These are phyloP conservation scores for Arrhopalites spinosus DNA, from an alignment of 2,888 invertebrate genomes.

Conservation along the genomic window DNA sequence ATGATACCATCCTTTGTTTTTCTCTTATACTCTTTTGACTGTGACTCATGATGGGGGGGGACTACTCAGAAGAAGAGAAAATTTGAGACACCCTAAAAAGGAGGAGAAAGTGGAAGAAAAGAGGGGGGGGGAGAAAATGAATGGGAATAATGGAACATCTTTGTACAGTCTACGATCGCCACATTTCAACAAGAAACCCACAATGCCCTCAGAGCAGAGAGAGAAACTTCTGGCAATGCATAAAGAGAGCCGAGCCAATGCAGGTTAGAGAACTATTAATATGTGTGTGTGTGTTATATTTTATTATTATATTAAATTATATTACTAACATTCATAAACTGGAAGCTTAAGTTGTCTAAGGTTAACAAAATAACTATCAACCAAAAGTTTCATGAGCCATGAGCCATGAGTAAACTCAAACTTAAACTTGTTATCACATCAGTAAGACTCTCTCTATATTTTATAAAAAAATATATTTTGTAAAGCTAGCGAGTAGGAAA, in stretches of 20 bases:
- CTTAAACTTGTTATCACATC: neutral
- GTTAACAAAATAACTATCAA: too few relatives aligned
- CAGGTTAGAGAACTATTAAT: constrained; percentile 34
- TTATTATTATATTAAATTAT: neutral
- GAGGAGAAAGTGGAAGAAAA: neutral
- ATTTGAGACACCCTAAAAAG: neutral
- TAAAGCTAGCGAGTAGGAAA: too few relatives aligned
- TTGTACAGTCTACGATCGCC: constrained; percentile 38
- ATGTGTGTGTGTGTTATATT: neutral
- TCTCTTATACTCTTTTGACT: too few relatives aligned
- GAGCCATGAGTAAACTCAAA: neutral
- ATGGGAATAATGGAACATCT: constrained; percentile 39
- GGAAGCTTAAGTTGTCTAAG: too few relatives aligned
- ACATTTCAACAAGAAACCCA: constrained; percentile 45
- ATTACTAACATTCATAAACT: neutral
- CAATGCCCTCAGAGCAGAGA: constrained; percentile 45
- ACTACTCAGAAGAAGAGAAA: constrained; percentile 1
- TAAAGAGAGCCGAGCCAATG: constrained; percentile 44
- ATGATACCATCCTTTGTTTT: too few relatives aligned
- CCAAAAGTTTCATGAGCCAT: neutral
- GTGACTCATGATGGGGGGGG: too few relatives aligned
- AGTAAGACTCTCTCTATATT: too few relatives aligned
- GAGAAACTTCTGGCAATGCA: constrained; percentile 47
- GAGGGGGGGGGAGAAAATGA: neutral
- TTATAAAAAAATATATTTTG: too few relatives aligned